Base-by-base conservation (phyloP, 1,140 invertebrate species). In the Drosophila persimilis region DNA sequence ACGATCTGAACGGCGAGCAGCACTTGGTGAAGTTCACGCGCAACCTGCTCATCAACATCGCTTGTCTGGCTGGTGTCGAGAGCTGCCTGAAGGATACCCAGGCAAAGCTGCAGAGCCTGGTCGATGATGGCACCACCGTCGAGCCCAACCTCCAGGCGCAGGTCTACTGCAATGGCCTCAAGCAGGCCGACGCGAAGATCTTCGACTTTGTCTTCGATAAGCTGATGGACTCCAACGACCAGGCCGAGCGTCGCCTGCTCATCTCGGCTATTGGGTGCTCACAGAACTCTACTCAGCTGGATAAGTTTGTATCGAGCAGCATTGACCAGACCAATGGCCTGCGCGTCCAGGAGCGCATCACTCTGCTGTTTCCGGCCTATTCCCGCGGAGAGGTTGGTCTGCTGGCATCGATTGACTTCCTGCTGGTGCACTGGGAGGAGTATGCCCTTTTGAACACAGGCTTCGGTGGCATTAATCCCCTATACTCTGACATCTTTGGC, bases 131-230 rank as follows among this genome's bases (percentile, higher is more conserved):
- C 90, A 72, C 77, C 1, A 11, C 17, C 6, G 80, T 91, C 52
- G 64, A 76, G 8, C 75, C 89, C 1, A 91, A 91, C 71, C 44
- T 91, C 15, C 90, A 90, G 59, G 54, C 72, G 3, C 77, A 92
- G 0, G 93, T 95, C 2, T 96, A 95, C 73, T 96, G 95, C 88
- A 93, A 93, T 39, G 95, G 94, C 0, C 92, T 96, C 0, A 92
- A 92, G 72, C 60, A 94, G 53, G 95, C 95, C 3, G 91, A 91
- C 0, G 75, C 91, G 41, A 81, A 92, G 0, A 94, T 94, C 52
- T 97, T 95, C 93, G 86, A 95, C 52, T 95, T 94, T 84, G 92
- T 95, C 2, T 94, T 93, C 90, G 64, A 93, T 2, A 81, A 93
- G 48, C 95, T 95, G 69, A 75, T 92, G 29, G 81, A 90, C 6